These are phyloP conservation scores for Apostichopus californicus DNA, from an alignment of 35 echinoderm and acorn worm species.

Conservation along the genomic window DNA sequence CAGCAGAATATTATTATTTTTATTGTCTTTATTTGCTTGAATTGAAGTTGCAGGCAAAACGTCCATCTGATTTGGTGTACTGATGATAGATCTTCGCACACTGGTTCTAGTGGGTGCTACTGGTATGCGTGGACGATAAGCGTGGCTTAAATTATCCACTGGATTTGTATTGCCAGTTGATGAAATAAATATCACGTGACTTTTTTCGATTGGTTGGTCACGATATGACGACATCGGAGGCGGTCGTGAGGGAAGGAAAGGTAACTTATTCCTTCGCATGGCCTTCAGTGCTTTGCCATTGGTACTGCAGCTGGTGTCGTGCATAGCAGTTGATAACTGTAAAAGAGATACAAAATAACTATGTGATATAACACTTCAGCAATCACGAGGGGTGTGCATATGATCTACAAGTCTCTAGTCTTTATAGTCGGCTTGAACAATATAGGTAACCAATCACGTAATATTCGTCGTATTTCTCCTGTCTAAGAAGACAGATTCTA, in stretches of 20 bases:
- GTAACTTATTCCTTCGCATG: neutral
- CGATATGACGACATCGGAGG: neutral
- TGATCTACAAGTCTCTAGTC: no score
- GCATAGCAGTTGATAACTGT: neutral
- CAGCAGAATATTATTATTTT: neutral
- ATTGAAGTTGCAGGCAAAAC: neutral
- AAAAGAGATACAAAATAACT: neutral
- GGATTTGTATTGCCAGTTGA: neutral
- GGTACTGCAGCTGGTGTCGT: neutral
- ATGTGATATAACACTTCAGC: no score
- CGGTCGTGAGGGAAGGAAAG: neutral
- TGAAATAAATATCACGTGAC: neutral
- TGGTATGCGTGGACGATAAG: neutral
- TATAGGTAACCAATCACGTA: no score
- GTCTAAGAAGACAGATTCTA: no score
- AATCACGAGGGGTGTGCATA: no score
- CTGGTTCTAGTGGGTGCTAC: neutral
- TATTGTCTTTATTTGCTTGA: neutral
- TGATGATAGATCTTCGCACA: neutral
- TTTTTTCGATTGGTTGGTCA: neutral
- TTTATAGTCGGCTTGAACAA: no score
- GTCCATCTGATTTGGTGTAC: neutral
- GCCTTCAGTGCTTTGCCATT: neutral
- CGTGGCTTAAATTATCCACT: neutral
- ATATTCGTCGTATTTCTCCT: no score